Evolutionary conservation across 2,888 invertebrate genomes (phyloP), one percentile per base, ranked within the genome.

Genomic region (Horisme vitalbata): DNA sequence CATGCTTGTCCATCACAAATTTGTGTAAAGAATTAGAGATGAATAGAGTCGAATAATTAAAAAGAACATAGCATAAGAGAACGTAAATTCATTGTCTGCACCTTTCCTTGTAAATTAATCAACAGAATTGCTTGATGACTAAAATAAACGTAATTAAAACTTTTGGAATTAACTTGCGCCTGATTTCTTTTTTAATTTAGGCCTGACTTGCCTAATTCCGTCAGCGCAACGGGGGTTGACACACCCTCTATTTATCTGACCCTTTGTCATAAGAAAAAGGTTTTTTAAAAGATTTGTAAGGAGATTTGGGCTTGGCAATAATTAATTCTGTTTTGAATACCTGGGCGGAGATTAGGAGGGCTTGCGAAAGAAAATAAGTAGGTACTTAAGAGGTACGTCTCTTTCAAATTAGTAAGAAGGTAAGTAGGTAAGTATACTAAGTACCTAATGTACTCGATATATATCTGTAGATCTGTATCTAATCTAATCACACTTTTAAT

Each of bases 91-190:
- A 64, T 55, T 61, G 66, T 59, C 59, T 55, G 64, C 36, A 64
- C 60, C 50, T 57, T 68, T 65, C 63, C 55, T 45, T 54, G 53
- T 73, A 78, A 84, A 83, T 82, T 82, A 82, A 85, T 83, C 79
- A 83, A 71, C 63, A 51, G 73, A 76, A 81, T 76, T 70, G 73
- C 75, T 71, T 76, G 82, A 87, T 81, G 77, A 77, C 75, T 80
- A 85, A 88, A 75, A 88, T 86, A 84, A 87, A 88, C 78, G 85
- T 81, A 88, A 89, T 89, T 88, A 88, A 89, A 89, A 89, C 86
- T 89, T 89, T 79, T 59, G 51, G 71, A 80, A 85, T 85, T 80
- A 83, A 82, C 81, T 79, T 81, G 69, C 74, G 75, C 77, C 82
- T 75, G 83, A 88, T 88, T 87, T 87, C 85, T 88, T 89, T 89